These are phyloP conservation scores for Drosophila falleni DNA, from an alignment of 2,888 invertebrate species.

Conservation along the genomic window DNA sequence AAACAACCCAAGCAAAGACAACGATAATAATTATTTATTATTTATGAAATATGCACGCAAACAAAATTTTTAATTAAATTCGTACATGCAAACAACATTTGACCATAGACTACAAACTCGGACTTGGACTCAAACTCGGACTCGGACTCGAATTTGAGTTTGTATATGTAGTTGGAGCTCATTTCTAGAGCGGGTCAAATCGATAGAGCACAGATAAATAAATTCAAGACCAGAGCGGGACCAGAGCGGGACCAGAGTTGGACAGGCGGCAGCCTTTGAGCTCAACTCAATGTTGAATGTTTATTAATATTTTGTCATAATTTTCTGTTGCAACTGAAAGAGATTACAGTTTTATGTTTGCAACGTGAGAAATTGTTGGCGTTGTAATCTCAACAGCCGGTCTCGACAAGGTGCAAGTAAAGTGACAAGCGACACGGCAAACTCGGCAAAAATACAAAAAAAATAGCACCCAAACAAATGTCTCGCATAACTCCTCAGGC, in stretches of 20 bases:
- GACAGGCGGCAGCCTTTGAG: conserved; percentile 63
- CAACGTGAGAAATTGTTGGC: conserved; percentile 76
- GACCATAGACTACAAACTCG: conserved; percentile 27
- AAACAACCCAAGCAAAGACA: conserved; percentile 56
- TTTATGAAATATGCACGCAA: conserved; percentile 79
- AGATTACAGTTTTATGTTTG: conserved; percentile 59
- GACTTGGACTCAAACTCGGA: not conserved
- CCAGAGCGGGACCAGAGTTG: conserved; percentile 30
- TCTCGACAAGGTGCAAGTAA: conserved; percentile 48
- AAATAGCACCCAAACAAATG: conserved; percentile 36
- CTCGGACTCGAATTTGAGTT: not conserved
- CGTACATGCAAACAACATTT: conserved; percentile 70
- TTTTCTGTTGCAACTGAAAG: conserved; percentile 64
- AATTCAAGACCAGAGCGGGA: conserved; percentile 59
- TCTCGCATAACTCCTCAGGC: conserved; percentile 20
- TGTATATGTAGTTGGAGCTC: conserved; percentile 25
- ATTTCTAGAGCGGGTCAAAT: conserved; percentile 71
- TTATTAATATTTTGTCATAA: conserved; percentile 79
- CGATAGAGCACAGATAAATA: conserved; percentile 65
- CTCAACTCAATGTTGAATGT: conserved; percentile 52
- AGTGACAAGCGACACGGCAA: conserved; percentile 61
- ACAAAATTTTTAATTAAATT: conserved; percentile 77
- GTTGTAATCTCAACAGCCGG: conserved; percentile 60
- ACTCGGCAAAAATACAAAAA: conserved; percentile 23
- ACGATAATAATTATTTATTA: conserved; percentile 77